Base-by-base conservation (phyloP, 2,888 invertebrate species). In the Syrphus vitripennis region DNA sequence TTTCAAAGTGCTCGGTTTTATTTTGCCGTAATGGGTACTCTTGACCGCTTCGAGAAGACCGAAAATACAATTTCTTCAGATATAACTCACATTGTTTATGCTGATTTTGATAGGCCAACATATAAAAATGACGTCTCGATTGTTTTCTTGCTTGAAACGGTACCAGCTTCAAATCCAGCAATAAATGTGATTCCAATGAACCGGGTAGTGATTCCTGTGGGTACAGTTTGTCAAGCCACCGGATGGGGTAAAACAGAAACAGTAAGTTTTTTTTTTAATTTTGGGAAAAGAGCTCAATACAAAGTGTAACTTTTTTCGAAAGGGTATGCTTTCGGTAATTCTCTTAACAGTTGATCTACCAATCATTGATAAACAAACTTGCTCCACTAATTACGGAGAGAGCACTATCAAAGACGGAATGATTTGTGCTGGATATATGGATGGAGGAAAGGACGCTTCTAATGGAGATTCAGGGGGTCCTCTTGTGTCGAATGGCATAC, bases 391-490 rank as follows among this genome's bases (percentile, higher is more conserved):
- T 2, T 89, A 88, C 6, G 81, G 78, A 6, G 6, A 59, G 3
- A 29, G 10, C 0, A 92, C 94, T 0, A 94, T 97, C 59, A 93
- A 94, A 59, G 93, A 95, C 0, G 95, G 95, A 83, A 95, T 95
- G 88, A 90, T 97, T 55, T 97, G 97, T 90, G 97, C 97, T 0
- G 97, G 96, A 0, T 95, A 94, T 1, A 94, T 94, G 84, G 94
- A 95, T 45, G 97, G 97, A 0, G 95, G 96, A n/a, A 95, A 95
- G 69, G 97, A 97, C 90, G 95, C 96, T 31, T 97, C 97, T 90
- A 95, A 95, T 93, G 97, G 97, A 10, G 97, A 97, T 91, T 97
- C 96, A 7, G 97, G 97, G 14, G 97, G 97, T 3, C 97, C 97
- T 0, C 92, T 97, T 31, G 94, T 96, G 91, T 90, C 90, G 59